Evolutionary conservation across 2,888 invertebrate species (phyloP), one percentile per base, ranked within the genome.

Genomic region (Colletes collaris): DNA sequence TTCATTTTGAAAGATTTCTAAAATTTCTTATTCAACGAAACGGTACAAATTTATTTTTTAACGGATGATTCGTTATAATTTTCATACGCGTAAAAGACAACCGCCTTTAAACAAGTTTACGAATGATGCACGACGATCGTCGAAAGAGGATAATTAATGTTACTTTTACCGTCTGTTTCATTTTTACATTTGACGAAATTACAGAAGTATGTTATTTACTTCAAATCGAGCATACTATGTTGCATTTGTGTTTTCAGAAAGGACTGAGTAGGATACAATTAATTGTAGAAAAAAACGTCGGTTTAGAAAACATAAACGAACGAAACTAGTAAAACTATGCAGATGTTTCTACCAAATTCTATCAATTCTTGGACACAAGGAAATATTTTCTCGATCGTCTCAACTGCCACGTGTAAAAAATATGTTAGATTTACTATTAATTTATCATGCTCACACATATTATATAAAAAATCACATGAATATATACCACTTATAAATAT

Each of bases 401-500:
- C 89, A 90, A 91, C 89, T 91, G 89, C 90, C 90, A 89, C 86
- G 79, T 87, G 85, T 88, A 91, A 89, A 16, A 88, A 84, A 85
- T 87, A 86, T 84, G 79, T 87, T 84, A 89, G 82, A 85, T 85
- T 86, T 86, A 89, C 84, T 84, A 88, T 89, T 90, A 89, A 91
- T 91, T 92, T 92, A 91, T 92, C 90, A 90, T 86, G 91, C 90
- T 92, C 92, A 91, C 90, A 88, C 86, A 86, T 91, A 89, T 84
- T 90, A 91, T 86, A 85, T 88, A 90, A 87, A 90, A 87, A 88
- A 27, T 27, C 79, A 89, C 81, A 89, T 87, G 89, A 83, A 91
- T 87, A 89, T 85, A 88, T 89, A 88, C 86, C 82, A 88, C 86
- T 85, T 86, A 89, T 89, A 88, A 91, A 92, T 92, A 92, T 90